Evolutionary conservation across 2,888 invertebrate genomes (phyloP).

Genomic region (Geophilus truncorum): DNA sequence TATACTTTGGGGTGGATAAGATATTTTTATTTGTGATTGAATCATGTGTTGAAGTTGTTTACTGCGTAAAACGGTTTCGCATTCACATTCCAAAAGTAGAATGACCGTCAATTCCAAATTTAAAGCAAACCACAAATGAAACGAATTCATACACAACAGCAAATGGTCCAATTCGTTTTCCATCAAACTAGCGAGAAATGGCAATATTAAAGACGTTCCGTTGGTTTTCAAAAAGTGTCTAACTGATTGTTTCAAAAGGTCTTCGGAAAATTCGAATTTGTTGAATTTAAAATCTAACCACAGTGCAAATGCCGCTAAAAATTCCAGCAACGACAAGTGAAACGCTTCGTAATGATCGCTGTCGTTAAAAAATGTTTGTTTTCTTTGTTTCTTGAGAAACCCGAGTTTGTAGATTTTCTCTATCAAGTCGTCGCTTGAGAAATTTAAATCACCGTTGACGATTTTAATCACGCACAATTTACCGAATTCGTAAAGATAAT

Average conservation of each 20-base stretch:
- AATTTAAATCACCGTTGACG: background rate
- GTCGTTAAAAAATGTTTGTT: background rate
- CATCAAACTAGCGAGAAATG: background rate
- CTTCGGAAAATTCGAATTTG: background rate
- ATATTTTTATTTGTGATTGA: no score
- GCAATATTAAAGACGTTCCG: background rate
- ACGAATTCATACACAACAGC: background rate
- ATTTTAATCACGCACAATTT: background rate
- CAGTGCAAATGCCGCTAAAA: background rate
- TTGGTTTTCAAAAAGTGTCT: background rate
- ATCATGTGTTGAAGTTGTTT: background rate
- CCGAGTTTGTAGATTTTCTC: background rate
- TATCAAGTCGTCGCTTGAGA: background rate
- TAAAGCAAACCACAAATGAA: background rate
- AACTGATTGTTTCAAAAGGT: background rate
- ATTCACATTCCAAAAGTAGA: background rate
- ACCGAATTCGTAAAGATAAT: background rate
- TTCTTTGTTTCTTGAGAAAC: background rate
- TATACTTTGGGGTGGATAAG: no score
- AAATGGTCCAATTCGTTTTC: background rate
- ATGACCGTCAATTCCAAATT: background rate
- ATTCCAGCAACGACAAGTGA: background rate
- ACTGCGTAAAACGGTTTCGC: background rate
- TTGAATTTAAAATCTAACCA: background rate
- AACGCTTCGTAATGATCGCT: background rate